Percentiles rank a stretch among this genome's conserved stretches.
Conservation (phyloP, 2,797 vertebrate species). For the Helostoma temminkii region DNA sequence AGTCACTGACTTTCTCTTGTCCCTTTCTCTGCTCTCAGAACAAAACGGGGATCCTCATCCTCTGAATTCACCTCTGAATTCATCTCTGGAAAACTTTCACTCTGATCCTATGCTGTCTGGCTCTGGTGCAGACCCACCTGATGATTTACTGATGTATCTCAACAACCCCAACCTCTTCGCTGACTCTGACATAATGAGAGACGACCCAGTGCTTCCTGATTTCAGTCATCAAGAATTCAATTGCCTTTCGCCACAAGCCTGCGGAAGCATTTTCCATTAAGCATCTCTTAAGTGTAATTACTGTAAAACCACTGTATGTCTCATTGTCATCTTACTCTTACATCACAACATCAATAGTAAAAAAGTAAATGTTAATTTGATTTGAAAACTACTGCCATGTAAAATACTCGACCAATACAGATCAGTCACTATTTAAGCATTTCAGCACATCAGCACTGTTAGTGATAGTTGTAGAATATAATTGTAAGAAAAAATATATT, state of each 20-base stretch:
- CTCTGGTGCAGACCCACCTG: background rate
- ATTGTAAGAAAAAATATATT: no score
- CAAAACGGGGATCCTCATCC: conserved; percentile 14
- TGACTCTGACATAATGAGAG: conserved; percentile 3
- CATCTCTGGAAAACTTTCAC: background rate
- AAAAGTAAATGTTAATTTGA: background rate
- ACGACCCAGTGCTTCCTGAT: conserved; percentile 6
- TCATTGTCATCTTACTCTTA: conserved; percentile 7
- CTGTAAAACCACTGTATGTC: background rate
- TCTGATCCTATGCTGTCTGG: conserved; percentile 68
- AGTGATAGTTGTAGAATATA: background rate
- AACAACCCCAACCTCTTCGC: conserved; percentile 23
- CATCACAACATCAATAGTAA: conserved; percentile 1
- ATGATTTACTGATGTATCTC: conserved; percentile 54
- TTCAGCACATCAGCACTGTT: background rate
- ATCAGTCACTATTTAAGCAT: background rate
- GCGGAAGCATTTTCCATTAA: conserved; percentile 55
- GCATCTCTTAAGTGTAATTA: background rate
- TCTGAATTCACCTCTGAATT: background rate
- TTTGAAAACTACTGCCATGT: background rate
- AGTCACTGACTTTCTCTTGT: conserved; percentile 15
- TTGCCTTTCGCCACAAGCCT: conserved; percentile 30
- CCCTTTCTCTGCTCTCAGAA: conserved; percentile 48
- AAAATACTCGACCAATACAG: background rate
- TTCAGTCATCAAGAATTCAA: conserved; percentile 24